Conservation (phyloP, 2,113 vertebrate species). For the Rhagologus leucostigma region DNA sequence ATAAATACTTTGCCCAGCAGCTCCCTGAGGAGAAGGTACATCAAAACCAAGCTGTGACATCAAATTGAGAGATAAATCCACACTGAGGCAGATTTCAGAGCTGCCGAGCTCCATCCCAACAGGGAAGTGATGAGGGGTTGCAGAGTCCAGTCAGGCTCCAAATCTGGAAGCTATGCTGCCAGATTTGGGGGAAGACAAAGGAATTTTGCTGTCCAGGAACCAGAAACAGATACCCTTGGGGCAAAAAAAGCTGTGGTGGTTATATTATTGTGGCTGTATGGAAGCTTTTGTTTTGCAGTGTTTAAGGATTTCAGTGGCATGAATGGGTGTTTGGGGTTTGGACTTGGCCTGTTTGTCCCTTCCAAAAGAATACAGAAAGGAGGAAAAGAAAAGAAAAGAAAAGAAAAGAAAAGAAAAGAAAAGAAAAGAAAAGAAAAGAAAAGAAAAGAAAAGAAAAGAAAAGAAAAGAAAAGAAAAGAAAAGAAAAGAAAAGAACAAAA, state of each 20-base stretch:
- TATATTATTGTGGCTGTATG: not conserved
- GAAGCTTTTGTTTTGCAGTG: not conserved
- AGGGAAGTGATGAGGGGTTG: not conserved
- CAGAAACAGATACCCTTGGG: not conserved
- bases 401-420: no score
- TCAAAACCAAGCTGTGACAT: conserved; percentile 24
- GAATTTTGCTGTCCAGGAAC: not conserved
- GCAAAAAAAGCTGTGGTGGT: not conserved
- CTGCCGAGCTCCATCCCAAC: not conserved
- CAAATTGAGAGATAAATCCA: conserved; percentile 15
- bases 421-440: no score
- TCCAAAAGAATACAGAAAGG: not conserved
- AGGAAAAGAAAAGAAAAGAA: no score
- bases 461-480: no score
- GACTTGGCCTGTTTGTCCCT: not conserved
- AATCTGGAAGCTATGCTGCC: not conserved
- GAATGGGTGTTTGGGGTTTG: not conserved
- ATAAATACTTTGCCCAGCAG: not conserved
- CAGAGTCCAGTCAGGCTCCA: not conserved
- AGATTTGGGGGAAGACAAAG: not conserved
- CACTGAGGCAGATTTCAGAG: not conserved
- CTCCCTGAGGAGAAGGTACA: not conserved
- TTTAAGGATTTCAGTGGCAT: not conserved
- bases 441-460: no score
- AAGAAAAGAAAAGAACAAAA: not conserved